Evolutionary conservation across 1,140 invertebrate species (phyloP).

Genomic region (Achroia grisella): DNA sequence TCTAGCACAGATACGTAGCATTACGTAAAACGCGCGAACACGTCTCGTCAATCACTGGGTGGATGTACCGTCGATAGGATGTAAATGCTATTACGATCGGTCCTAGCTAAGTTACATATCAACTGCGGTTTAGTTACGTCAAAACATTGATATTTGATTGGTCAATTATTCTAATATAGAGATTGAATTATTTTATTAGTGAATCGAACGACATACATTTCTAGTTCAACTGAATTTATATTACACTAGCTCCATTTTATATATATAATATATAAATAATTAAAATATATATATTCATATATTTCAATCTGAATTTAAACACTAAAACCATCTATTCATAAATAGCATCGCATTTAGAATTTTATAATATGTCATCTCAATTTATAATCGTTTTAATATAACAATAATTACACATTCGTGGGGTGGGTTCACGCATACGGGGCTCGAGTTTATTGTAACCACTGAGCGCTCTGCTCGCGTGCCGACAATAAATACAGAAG

Average conservation of each 20-base stretch:
- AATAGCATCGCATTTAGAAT: slow-evolving; percentile 68
- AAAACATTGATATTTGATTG: slow-evolving; percentile 36
- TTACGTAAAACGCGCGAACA: slow-evolving; percentile 40
- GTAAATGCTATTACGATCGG: slow-evolving; percentile 55
- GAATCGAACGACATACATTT: slow-evolving; percentile 55
- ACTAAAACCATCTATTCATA: slow-evolving; percentile 59
- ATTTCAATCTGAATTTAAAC: slow-evolving; percentile 63
- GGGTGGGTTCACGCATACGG: slow-evolving; percentile 45
- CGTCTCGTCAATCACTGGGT: slow-evolving; percentile 37
- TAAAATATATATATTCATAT: slow-evolving; percentile 42
- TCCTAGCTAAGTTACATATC: slow-evolving; percentile 24
- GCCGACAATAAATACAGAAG: slow-evolving; percentile 53
- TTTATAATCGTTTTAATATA: slow-evolving; percentile 30
- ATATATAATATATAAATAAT: slow-evolving; percentile 53
- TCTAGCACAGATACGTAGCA: slow-evolving; percentile 52
- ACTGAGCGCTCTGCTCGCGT: slow-evolving; percentile 7
- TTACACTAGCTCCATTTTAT: slow-evolving; percentile 50
- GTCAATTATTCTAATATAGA: slow-evolving; percentile 48
- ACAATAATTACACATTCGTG: slow-evolving; percentile 52
- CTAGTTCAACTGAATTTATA: slow-evolving; percentile 55
- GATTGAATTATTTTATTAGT: slow-evolving; percentile 15
- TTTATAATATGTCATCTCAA: slow-evolving; percentile 34
- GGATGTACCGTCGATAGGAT: slow-evolving; percentile 23
- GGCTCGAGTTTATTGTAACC: slow-evolving; percentile 21
- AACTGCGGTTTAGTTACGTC: slow-evolving; percentile 34